phyloP scores from a whole-genome alignment of 2,797 vertebrate species.

The Cygnus olor region DNA sequence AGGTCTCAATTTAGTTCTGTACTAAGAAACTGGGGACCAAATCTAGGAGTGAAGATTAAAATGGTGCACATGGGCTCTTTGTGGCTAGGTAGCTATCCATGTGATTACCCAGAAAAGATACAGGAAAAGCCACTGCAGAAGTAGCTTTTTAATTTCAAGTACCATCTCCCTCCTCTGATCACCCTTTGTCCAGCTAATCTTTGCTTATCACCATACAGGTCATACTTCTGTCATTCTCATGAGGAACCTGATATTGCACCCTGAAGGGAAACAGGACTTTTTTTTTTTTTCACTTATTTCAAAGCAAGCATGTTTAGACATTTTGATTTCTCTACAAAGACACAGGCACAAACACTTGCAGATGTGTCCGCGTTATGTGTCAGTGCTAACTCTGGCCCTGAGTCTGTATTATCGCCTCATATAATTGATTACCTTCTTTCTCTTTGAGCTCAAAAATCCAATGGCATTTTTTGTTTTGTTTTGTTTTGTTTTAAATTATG shows the following conservation, averaged over 20 bases:
- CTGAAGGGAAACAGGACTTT: background rate
- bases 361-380: background rate
- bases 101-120: background rate
- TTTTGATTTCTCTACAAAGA: background rate
- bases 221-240: rapidly evolving
- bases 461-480: background rate
- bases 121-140: background rate
- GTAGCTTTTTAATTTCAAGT: background rate
- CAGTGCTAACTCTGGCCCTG: background rate
- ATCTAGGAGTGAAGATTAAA: background rate
- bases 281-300: background rate
- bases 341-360: background rate
- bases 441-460: background rate
- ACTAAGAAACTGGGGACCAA: background rate
- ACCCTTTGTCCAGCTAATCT: background rate
- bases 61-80: background rate
- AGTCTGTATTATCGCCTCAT: background rate
- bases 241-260: background rate
- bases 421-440: background rate
- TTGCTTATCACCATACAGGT: background rate
- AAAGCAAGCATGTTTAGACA: background rate
- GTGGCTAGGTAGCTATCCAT: background rate
- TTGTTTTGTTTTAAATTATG: background rate
- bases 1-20: background rate
- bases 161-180: background rate